These are phyloP conservation scores for Drosophila planitibia DNA, from an alignment of 2,888 invertebrate species.

Conservation along the genomic window DNA sequence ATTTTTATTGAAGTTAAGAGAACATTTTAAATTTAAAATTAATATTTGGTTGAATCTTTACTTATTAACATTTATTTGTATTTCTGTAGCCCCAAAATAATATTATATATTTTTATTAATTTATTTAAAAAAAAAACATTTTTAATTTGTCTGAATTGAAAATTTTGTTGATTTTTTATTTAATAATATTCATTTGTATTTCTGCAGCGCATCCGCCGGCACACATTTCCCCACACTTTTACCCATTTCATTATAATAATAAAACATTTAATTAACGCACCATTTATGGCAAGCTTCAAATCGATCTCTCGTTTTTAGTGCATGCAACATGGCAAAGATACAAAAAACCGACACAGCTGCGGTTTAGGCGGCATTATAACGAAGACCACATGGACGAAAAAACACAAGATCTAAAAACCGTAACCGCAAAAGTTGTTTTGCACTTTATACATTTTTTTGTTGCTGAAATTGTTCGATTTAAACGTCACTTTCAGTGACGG, in stretches of 20 bases:
- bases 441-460: conserved; percentile 44
- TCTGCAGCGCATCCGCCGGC: conserved; percentile 12
- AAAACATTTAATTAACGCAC: conserved; percentile 65
- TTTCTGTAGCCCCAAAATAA: neutral
- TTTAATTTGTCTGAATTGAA: neutral
- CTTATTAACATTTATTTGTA: neutral
- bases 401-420: conserved; percentile 21
- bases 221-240: conserved; percentile 5
- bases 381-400: conserved; percentile 34
- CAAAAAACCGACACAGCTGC: conserved; percentile 51
- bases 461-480: conserved; percentile 33
- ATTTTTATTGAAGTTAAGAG: neutral
- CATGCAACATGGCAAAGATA: conserved; percentile 52
- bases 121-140: neutral
- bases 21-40: neutral
- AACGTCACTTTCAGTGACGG: conserved; percentile 43
- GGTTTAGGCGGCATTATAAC: conserved; percentile 55
- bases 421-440: conserved; percentile 69
- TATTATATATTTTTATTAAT: neutral
- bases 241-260: conserved; percentile 47
- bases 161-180: neutral
- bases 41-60: neutral
- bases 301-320: conserved; percentile 46
- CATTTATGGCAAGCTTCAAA: conserved; percentile 60
- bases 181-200: neutral